Evolutionary conservation across 2,113 vertebrate species (phyloP).

Genomic region (Vicugna pacos): DNA sequence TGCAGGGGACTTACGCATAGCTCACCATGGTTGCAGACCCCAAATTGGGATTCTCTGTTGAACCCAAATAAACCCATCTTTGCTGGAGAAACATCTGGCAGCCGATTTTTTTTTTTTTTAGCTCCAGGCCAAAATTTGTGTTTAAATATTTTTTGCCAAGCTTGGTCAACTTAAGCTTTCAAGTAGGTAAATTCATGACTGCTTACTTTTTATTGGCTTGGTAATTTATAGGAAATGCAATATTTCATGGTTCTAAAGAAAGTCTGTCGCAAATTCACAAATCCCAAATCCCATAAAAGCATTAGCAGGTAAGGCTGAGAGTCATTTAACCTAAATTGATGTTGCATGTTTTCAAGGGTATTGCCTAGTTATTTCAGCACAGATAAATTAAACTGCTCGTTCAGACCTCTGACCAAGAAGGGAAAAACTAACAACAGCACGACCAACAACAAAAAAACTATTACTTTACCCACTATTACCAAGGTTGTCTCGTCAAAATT

Average conservation of each 20-base stretch:
- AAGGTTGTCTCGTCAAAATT: background rate
- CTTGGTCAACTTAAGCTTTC: background rate
- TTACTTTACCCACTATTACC: background rate
- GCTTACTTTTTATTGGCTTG: background rate
- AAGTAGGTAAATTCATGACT: background rate
- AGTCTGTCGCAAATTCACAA: background rate
- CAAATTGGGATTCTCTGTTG: background rate
- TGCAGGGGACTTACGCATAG: background rate
- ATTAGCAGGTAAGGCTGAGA: background rate
- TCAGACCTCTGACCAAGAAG: background rate
- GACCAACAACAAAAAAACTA: background rate
- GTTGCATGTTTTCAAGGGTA: background rate
- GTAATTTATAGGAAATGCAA: background rate
- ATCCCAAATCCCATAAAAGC: background rate
- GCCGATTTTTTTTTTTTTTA: background rate
- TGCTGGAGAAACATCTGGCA: background rate
- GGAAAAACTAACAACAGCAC: background rate
- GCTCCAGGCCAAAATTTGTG: background rate
- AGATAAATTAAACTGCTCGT: slow-evolving; percentile 11
- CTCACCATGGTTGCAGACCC: background rate
- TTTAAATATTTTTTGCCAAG: slow-evolving; percentile 37
- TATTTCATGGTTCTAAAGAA: background rate
- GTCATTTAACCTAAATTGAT: slow-evolving; percentile 31
- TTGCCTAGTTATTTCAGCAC: background rate
- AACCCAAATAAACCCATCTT: background rate